phyloP scores from a whole-genome alignment of 2,888 invertebrate genomes.

The Harmothoe impar region DNA sequence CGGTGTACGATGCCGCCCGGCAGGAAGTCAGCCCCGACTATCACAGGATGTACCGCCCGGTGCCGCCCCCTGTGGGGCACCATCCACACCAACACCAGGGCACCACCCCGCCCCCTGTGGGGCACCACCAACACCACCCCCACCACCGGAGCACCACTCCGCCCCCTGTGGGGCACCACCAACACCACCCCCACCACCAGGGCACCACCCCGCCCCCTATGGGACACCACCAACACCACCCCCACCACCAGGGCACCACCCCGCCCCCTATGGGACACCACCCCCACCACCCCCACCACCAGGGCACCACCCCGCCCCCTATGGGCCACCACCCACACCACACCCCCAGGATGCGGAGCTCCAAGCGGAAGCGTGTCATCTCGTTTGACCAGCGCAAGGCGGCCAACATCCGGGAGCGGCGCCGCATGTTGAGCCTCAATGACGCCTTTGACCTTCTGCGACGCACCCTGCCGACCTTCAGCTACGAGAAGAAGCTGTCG shows the following conservation, averaged over 20 bases:
- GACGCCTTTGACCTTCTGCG: slow-evolving; percentile 96
- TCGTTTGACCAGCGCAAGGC: slow-evolving; percentile 78
- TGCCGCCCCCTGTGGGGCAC: background rate
- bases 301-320: background rate
- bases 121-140: background rate
- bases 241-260: background rate
- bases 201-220: too few species aligned
- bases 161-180: background rate
- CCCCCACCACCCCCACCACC: background rate
- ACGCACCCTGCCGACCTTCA: slow-evolving; percentile 94
- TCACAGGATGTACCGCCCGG: background rate
- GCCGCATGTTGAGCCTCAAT: slow-evolving; percentile 97
- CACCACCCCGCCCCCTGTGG: too few species aligned
- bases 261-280: background rate
- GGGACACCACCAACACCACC: background rate
- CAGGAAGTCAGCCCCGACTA: background rate
- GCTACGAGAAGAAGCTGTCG: slow-evolving; percentile 96
- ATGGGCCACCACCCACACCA: background rate
- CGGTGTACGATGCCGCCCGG: background rate
- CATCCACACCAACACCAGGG: background rate
- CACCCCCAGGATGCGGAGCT: background rate
- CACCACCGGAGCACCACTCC: too few species aligned
- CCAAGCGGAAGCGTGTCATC: slow-evolving; percentile 73
- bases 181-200: background rate
- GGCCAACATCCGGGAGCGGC: slow-evolving; percentile 87